These are phyloP conservation scores for Malurus melanocephalus DNA, from an alignment of 2,113 vertebrate genomes.

Conservation along the genomic window DNA sequence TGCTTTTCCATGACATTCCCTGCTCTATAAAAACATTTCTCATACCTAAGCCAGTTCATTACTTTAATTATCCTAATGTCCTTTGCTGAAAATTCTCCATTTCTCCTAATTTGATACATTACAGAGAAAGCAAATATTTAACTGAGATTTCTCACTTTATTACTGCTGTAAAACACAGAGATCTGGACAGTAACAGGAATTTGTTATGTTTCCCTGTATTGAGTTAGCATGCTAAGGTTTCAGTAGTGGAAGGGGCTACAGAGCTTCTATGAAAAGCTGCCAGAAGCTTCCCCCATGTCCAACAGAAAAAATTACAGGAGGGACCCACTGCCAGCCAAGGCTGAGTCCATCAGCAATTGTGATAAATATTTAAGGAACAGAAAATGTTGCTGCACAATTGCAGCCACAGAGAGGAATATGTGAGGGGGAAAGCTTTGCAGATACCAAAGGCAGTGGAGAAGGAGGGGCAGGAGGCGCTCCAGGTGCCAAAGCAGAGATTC, in stretches of 20 bases:
- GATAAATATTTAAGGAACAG: not conserved
- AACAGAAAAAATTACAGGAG: not conserved
- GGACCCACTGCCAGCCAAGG: not conserved
- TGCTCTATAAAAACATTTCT: not conserved
- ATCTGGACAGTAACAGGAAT: not conserved
- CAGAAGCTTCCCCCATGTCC: not conserved
- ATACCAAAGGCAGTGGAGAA: not conserved
- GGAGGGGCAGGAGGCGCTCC: not conserved
- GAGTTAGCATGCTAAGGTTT: not conserved
- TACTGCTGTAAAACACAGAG: not conserved
- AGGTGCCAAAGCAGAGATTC: not conserved
- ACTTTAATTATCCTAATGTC: not conserved
- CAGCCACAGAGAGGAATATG: not conserved
- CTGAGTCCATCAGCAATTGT: not conserved
- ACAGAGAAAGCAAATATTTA: not conserved
- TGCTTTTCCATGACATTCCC: not conserved
- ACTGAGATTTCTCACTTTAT: not conserved
- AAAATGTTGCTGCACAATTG: not conserved
- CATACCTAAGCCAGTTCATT: not conserved
- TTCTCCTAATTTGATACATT: not conserved
- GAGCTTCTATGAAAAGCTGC: not conserved
- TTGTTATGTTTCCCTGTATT: not conserved
- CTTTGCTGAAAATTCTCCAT: not conserved
- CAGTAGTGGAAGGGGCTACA: not conserved
- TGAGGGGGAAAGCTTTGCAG: not conserved